Base-by-base conservation (phyloP, 2,888 invertebrate species). In the Agriotes lineatus region DNA sequence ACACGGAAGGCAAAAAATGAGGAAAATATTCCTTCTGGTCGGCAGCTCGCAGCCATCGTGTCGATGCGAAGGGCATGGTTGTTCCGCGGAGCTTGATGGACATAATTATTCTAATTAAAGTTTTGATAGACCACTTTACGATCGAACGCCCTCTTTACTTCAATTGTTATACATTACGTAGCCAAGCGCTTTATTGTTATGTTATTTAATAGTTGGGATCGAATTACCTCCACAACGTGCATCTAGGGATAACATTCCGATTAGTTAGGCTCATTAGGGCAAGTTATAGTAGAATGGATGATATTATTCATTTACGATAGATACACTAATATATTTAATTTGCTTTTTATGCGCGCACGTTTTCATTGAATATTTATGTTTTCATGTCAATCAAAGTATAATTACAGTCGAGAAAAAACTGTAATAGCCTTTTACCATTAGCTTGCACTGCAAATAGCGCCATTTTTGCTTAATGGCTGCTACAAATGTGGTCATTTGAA, bases 31-130 rank as follows among this genome's bases (percentile, higher is more conserved):
- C n/a, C 39, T 18, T 7, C 45, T 1, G 45, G 19, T 1, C 16
- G 3, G 10, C 9, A 1, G n/a, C 1, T 22, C 20, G 6, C 33
- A 33, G 33, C 33, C 22, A 12, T 10, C 48, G 48, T 48, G 48
- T 48, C 48, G 19, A 48, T 22, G 22, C 19, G 48, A 48, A 48
- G 12, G 20, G 19, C 22, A 48, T 19, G 48, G 48, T 48, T 19
- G 22, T 22, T 48, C 19, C 22, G 22, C 10, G 22, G 22, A 12
- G 22, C 22, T 22, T 48, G 48, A 48, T 48, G 10, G 52, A 35
- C 52, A 52, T 52, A 33, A 52, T 52, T 30, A 52, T 33, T 52
- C 52, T 52, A 52, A 52, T 52, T 52, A 52, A 52, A 52, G 25
- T 52, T 52, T 52, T 52, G 20, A 33, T 52, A 33, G 52, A 18